Conservation (phyloP, 2,888 invertebrate species). For the Mythimna loreyi region DNA sequence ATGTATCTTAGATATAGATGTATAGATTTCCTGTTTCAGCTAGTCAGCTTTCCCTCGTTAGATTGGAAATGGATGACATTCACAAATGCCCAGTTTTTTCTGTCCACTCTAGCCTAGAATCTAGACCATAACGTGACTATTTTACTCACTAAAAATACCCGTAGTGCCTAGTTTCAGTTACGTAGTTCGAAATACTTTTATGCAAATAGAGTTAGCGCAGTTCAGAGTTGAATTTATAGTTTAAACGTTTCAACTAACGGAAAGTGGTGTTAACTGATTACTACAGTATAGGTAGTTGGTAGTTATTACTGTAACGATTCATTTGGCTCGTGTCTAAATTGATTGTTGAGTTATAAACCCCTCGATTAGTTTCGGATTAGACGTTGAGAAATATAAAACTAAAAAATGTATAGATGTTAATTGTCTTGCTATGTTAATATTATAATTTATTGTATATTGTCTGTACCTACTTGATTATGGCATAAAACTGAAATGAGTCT, state of each 20-base stretch:
- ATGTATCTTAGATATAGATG: too few relatives aligned
- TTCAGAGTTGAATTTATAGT: slow-evolving; percentile 7
- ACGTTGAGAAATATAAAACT: too few relatives aligned
- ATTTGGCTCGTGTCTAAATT: too few relatives aligned
- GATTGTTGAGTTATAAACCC: too few relatives aligned
- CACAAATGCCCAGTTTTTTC: neutral
- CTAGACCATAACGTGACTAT: neutral
- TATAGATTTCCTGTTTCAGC: too few relatives aligned
- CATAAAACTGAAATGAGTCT: too few relatives aligned
- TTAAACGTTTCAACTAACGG: neutral
- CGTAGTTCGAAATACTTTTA: slow-evolving; percentile 16
- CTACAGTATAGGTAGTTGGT: neutral
- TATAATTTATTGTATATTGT: too few relatives aligned
- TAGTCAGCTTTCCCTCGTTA: neutral
- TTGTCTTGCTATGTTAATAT: too few relatives aligned
- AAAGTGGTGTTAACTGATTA: neutral
- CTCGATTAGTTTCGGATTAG: too few relatives aligned
- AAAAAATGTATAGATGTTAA: too few relatives aligned
- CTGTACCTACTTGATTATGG: too few relatives aligned
- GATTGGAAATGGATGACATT: neutral
- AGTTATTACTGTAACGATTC: too few relatives aligned
- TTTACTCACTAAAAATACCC: neutral
- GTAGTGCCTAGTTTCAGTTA: neutral
- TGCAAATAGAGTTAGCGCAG: slow-evolving; percentile 16
- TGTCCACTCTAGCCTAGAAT: neutral